Conservation (phyloP, 2,888 invertebrate species). For the Epicampocera succincta region DNA sequence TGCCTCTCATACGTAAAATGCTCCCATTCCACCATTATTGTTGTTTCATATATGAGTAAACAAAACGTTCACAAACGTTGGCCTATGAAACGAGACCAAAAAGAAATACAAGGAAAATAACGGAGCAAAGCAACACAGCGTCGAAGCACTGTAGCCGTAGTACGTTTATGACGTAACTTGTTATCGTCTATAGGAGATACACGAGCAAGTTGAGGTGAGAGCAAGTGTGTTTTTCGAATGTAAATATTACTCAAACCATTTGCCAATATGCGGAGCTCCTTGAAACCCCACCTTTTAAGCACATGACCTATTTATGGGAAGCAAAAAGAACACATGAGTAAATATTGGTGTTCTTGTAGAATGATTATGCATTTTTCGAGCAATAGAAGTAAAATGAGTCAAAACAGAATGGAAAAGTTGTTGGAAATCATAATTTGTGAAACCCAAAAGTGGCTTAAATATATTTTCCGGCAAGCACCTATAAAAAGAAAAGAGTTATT, state of each 20-base stretch:
- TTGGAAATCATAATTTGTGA: constrained; percentile 21
- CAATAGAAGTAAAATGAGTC: background rate
- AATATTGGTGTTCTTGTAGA: constrained; percentile 1
- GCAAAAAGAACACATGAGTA: constrained; percentile 1
- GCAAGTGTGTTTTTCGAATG: background rate
- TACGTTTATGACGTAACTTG: constrained; percentile 66
- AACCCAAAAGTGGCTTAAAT: constrained; percentile 41
- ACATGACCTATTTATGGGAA: background rate
- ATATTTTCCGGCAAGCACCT: too few relatives aligned
- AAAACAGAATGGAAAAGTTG: constrained; percentile 17
- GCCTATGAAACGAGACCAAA: constrained; percentile 1
- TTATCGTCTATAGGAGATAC: background rate
- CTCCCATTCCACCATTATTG: background rate
- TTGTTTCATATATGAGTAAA: background rate
- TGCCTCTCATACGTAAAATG: too few relatives aligned
- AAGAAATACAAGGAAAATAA: background rate
- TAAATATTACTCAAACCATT: constrained; percentile 2
- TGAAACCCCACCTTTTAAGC: constrained; percentile 15
- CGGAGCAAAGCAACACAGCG: constrained; percentile 3
- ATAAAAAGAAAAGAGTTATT: constrained; percentile 34
- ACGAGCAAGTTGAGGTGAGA: background rate
- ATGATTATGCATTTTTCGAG: constrained; percentile 34
- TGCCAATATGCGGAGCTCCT: constrained; percentile 3
- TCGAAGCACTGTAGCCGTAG: constrained; percentile 47
- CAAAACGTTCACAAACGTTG: constrained; percentile 20